Evolutionary conservation across 1,140 invertebrate species (phyloP).

Genomic region (Bombus confusus): DNA sequence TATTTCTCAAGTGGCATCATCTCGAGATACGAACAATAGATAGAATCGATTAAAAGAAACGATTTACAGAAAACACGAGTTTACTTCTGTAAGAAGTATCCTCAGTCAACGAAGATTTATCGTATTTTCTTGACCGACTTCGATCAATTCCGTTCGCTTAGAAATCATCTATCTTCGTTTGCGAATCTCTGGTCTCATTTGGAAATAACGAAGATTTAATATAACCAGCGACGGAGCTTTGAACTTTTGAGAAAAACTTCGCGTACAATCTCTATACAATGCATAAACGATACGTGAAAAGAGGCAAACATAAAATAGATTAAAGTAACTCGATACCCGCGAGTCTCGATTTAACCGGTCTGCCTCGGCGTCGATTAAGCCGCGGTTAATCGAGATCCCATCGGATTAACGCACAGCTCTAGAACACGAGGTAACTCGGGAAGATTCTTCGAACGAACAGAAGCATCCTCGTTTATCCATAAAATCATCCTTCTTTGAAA

Average conservation of each 20-base stretch:
- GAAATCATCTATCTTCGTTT: background rate
- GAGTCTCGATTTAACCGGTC: constrained; percentile 38
- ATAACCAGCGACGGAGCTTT: background rate
- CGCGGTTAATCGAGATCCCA: constrained; percentile 31
- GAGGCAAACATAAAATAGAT: constrained; percentile 9
- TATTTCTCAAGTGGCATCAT: constrained; percentile 1
- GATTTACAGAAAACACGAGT: background rate
- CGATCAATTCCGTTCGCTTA: background rate
- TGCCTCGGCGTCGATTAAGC: constrained; percentile 30
- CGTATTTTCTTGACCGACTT: background rate
- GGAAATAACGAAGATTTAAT: background rate
- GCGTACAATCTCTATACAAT: background rate
- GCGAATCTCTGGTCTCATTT: background rate
- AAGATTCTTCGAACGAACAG: background rate
- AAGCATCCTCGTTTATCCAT: no score
- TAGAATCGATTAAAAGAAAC: background rate
- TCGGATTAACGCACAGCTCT: background rate
- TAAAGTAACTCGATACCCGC: constrained; percentile 22
- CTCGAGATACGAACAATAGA: background rate
- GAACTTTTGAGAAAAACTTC: no score
- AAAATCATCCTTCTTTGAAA: background rate
- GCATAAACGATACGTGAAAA: background rate
- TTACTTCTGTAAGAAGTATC: background rate
- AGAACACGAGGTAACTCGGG: background rate
- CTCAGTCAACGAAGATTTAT: no score